Conservation (phyloP, 1,140 invertebrate species). For the Grapholita molesta region DNA sequence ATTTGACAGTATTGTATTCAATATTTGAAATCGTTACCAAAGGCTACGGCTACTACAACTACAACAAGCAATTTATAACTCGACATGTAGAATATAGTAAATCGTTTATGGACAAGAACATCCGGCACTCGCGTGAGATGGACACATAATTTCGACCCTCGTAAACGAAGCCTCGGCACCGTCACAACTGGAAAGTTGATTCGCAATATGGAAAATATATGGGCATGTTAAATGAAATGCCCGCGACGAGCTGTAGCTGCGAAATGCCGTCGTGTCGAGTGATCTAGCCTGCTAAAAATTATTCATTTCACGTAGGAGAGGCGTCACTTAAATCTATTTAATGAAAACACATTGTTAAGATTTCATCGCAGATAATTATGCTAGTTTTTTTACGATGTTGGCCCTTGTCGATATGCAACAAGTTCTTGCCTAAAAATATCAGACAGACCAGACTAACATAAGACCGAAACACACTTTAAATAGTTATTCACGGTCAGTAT, state of each 20-base stretch:
- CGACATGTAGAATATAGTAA: background rate
- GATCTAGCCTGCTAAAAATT: background rate
- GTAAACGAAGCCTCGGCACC: conserved; percentile 2
- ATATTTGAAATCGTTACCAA: background rate
- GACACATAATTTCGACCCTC: conserved; percentile 12
- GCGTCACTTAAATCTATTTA: background rate
- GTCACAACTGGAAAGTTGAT: conserved; percentile 18
- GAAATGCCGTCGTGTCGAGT: background rate
- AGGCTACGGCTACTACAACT: background rate
- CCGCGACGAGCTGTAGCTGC: background rate
- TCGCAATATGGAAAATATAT: conserved; percentile 5
- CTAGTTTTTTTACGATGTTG: too few species aligned
- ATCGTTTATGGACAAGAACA: conserved; percentile 8
- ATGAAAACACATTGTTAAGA: too few species aligned
- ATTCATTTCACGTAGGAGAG: background rate
- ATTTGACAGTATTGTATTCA: too few species aligned
- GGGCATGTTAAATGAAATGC: conserved; percentile 1
- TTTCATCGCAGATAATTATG: too few species aligned
- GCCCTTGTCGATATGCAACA: too few species aligned
- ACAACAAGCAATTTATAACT: background rate
- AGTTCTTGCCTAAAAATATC: too few species aligned
- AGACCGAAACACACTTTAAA: too few species aligned
- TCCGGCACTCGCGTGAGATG: conserved; percentile 18
- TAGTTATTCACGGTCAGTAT: too few species aligned
- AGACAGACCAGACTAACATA: too few species aligned